Percentiles rank a stretch among this genome's conserved stretches.
Evolutionary conservation across 2,797 vertebrate genomes (phyloP).

Genomic region (Mergus octosetaceus): DNA sequence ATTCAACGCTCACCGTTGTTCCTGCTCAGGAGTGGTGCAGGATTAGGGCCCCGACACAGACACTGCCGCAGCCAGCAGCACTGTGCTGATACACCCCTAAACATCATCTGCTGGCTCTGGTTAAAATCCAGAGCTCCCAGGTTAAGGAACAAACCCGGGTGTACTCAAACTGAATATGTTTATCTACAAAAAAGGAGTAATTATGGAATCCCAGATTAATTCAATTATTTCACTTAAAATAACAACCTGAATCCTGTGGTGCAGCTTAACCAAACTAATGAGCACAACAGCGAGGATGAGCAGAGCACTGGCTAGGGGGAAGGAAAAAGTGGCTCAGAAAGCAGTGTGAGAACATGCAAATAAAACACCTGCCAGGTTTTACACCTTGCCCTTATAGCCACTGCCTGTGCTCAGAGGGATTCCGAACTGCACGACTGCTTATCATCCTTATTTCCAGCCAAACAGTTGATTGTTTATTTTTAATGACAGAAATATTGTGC

Average conservation of each 20-base stretch:
- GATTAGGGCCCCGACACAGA: constrained; percentile 38
- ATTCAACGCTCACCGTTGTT: constrained; percentile 6
- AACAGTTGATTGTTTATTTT: not conserved
- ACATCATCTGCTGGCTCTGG: not conserved
- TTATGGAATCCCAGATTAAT: constrained; percentile 11
- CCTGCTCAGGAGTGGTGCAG: constrained; percentile 11
- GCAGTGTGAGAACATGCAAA: constrained; percentile 59
- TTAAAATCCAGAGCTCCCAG: not conserved
- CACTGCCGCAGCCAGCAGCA: not conserved
- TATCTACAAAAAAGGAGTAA: constrained; percentile 13
- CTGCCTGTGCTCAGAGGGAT: not conserved
- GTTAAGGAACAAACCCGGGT: not conserved
- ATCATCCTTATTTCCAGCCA: not conserved
- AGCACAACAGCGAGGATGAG: constrained; percentile 41
- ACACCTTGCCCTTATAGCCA: not conserved
- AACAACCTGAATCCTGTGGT: constrained; percentile 42
- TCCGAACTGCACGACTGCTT: not conserved
- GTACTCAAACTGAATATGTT: not conserved
- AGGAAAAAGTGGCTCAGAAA: constrained; percentile 55
- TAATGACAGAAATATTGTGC: not conserved
- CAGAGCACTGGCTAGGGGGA: not conserved
- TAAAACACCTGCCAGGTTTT: constrained; percentile 15
- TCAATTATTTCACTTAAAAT: constrained; percentile 51
- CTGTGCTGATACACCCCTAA: constrained; percentile 29
- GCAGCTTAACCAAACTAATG: constrained; percentile 60